These are phyloP conservation scores for Tetragnatha montana DNA, from an alignment of 2,888 invertebrate species.

Conservation along the genomic window DNA sequence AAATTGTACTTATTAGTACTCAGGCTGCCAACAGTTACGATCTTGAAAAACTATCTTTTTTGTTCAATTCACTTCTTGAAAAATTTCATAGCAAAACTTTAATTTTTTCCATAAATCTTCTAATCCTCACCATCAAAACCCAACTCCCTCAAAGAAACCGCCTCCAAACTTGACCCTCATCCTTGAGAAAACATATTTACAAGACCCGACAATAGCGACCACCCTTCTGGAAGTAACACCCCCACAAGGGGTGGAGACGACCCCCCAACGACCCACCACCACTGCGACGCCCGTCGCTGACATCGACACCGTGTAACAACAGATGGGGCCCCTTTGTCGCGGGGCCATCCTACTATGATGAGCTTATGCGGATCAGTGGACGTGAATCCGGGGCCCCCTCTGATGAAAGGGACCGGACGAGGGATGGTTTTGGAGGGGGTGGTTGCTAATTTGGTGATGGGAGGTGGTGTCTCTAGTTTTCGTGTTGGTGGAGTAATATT, in stretches of 20 bases:
- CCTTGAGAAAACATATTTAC: slow-evolving; percentile 9
- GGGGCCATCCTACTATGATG: slow-evolving; percentile 59
- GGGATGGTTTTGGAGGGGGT: slow-evolving; percentile 1
- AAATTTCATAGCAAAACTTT: too few relatives aligned
- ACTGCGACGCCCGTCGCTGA: slow-evolving; percentile 39
- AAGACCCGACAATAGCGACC: slow-evolving; percentile 40
- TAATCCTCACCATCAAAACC: background rate
- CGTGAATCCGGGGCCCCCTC: background rate
- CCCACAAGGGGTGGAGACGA: background rate
- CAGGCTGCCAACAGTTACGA: too few relatives aligned
- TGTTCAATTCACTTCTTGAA: too few relatives aligned
- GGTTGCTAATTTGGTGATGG: background rate
- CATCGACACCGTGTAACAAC: slow-evolving; percentile 61
- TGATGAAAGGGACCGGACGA: background rate
- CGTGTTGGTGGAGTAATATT: background rate
- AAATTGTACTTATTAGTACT: background rate
- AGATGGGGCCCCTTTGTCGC: slow-evolving; percentile 55
- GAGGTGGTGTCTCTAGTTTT: background rate
- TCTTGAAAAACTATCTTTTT: too few relatives aligned
- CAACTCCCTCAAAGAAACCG: background rate
- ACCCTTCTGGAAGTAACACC: slow-evolving; percentile 3
- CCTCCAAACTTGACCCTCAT: background rate
- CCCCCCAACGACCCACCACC: slow-evolving; percentile 40
- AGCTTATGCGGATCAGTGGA: slow-evolving; percentile 48
- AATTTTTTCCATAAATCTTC: background rate